Evolutionary conservation across 2,113 vertebrate species (phyloP).

Genomic region (Chloropsis hardwickii): DNA sequence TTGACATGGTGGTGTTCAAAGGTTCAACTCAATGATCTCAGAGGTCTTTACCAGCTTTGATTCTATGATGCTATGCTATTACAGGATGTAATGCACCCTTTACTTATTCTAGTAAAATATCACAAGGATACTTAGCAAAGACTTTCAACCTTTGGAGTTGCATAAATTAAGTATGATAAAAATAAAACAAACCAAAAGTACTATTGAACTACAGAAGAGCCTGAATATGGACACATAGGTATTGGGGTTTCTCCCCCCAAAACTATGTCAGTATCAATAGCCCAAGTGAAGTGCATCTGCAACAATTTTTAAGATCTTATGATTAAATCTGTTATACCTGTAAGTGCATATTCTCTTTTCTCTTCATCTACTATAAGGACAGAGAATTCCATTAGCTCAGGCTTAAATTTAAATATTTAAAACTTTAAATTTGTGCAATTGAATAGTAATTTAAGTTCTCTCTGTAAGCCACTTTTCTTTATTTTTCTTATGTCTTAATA

Average conservation of each 20-base stretch:
- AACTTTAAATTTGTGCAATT: background rate
- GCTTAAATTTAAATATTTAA: background rate
- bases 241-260: fast-evolving
- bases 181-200: background rate
- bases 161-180: background rate
- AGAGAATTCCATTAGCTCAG: background rate
- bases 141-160: background rate
- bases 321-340: background rate
- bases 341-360: background rate
- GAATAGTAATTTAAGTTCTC: background rate
- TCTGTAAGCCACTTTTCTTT: background rate
- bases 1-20: background rate
- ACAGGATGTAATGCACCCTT: background rate
- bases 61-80: background rate
- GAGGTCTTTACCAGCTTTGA: background rate
- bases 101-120: background rate
- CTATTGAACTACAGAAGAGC: background rate
- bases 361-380: background rate
- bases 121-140: background rate
- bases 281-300: background rate
- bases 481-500: background rate
- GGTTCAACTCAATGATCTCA: background rate
- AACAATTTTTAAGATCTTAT: background rate
- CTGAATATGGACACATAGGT: fast-evolving
- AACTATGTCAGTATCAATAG: background rate